Conservation (phyloP, 2,113 vertebrate species). For the Lagopus leucura region DNA sequence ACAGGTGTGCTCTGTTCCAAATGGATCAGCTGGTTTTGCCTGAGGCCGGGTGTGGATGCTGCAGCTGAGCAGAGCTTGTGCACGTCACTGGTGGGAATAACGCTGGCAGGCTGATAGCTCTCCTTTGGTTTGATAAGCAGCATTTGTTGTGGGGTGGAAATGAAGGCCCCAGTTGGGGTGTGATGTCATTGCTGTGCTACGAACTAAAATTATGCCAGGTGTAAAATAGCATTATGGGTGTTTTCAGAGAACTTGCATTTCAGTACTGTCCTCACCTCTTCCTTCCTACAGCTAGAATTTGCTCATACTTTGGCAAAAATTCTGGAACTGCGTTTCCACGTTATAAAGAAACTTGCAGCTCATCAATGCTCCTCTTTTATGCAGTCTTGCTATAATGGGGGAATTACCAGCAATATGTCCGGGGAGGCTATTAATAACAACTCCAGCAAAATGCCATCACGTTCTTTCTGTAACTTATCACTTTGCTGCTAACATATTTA, state of each 20-base stretch:
- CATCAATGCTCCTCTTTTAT: background rate
- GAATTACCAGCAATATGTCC: background rate
- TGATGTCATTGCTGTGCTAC: background rate
- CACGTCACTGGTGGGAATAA: background rate
- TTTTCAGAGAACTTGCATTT: background rate
- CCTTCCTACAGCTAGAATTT: background rate
- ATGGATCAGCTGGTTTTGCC: background rate
- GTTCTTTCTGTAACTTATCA: background rate
- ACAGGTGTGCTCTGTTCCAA: background rate
- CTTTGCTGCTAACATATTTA: background rate
- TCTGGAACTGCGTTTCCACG: background rate
- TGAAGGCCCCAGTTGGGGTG: background rate
- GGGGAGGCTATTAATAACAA: too few relatives aligned
- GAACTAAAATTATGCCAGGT: background rate
- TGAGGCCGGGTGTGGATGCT: background rate
- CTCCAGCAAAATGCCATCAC: background rate
- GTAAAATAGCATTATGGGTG: background rate
- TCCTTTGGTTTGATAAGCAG: background rate
- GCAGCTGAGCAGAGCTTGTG: background rate
- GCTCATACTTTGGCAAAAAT: background rate
- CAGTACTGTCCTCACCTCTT: background rate
- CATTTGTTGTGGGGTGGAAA: background rate
- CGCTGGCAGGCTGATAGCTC: background rate
- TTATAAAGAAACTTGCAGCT: background rate
- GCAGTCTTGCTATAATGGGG: background rate